phyloP scores from a whole-genome alignment of 2,113 vertebrate genomes.

The Anarhynchus alexandrinus region DNA sequence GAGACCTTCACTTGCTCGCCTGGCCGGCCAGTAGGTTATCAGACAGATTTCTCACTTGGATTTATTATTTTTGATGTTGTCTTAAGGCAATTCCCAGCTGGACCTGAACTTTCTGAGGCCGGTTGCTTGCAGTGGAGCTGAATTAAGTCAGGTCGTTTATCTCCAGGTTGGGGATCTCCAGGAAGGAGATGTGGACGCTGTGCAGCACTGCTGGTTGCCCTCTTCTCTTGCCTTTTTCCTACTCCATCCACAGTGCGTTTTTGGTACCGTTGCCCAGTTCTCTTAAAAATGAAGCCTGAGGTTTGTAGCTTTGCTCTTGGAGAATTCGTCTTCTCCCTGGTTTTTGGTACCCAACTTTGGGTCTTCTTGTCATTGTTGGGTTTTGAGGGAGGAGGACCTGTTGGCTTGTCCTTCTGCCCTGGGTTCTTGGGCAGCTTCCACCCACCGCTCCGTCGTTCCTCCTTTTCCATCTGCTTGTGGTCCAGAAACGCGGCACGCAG shows the following conservation, averaged over 20 bases:
- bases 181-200: fast-evolving
- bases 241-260: fast-evolving
- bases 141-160: neutral
- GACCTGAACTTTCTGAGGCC: neutral
- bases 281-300: neutral
- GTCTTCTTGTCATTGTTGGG: neutral
- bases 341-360: neutral
- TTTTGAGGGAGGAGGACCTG: neutral
- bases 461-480: neutral
- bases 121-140: fast-evolving
- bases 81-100: neutral
- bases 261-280: fast-evolving
- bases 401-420: neutral
- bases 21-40: neutral
- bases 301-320: neutral
- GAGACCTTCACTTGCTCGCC: neutral
- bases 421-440: neutral
- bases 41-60: neutral
- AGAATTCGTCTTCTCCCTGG: neutral
- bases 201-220: fast-evolving
- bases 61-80: fast-evolving
- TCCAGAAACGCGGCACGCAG: neutral
- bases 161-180: neutral
- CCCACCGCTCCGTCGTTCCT: fast-evolving
- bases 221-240: neutral